Base-by-base conservation (phyloP, 2,797 vertebrate species). In the Enteromius thamalakanensis region DNA sequence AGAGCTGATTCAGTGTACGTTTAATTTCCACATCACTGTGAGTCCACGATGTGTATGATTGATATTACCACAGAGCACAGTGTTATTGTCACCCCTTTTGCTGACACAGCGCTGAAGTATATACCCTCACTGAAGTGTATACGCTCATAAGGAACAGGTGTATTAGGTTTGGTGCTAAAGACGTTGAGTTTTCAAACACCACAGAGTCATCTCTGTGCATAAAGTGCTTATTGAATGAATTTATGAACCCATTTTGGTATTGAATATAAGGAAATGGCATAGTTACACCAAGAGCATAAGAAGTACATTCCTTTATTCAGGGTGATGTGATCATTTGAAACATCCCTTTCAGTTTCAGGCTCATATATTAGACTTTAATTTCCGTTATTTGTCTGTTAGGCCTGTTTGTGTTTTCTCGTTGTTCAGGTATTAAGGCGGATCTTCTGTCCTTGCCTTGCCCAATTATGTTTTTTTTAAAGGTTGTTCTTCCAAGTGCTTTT, bases 401-500 rank as follows among this genome's bases (percentile, higher is more conserved):
- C 51, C 2, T 74, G 11, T 74, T 12, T 32, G 26, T 32, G 19
- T 72, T 51, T 15, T 32, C 10, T 32, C 40, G 4, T 70, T 70
- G 12, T 26, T 26, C 8, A 29, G 40, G 12, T 45, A 15, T 12
- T 42, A 40, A 42, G 69, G 14, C 17, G 26, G 42, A 29, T 76
- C 34, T 58, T 15, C 8, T 60, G 42, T 76, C 8, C 55, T 62
- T 45, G 15, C 15, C 15, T 76, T 76, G 55, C 55, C 17, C 55
- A 45, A 19, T 42, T 45, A 62, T 62, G 37, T 37, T 62, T 29
- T 58, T 58, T 37, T 45, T 76, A 6, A 76, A 45, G 75, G 45
- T 72, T 72, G 23, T 29, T 76, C 23, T 40, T 76, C 15, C n/a
- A 58, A 76, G n/a, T 45, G 37, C 55, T 76, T 71, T 49, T 76